These are phyloP conservation scores for Amphiprion percula DNA, from an alignment of 2,113 vertebrate genomes.

Conservation along the genomic window DNA sequence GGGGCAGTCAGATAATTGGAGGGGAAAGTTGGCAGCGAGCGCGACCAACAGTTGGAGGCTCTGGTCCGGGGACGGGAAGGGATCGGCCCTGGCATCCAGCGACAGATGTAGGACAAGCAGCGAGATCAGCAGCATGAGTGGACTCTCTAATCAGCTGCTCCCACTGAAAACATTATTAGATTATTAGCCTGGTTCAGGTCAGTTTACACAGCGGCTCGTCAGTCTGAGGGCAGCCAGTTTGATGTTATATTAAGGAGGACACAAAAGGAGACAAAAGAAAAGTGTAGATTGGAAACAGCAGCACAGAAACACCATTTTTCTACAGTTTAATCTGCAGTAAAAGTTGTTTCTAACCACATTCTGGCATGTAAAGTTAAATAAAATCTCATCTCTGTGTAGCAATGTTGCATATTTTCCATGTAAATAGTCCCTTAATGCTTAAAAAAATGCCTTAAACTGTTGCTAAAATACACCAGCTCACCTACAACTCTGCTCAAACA, in stretches of 20 bases:
- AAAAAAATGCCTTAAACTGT: no score
- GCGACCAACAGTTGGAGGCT: conserved; percentile 57
- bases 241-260: background rate
- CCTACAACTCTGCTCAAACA: no score
- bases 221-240: background rate
- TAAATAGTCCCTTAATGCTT: no score
- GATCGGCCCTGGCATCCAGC: conserved; percentile 55
- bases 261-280: background rate
- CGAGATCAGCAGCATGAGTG: conserved; percentile 45
- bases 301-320: background rate
- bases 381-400: no score
- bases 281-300: background rate
- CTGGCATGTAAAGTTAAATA: no score
- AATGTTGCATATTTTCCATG: no score
- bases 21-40: conserved; percentile 59
- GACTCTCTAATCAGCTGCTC: conserved; percentile 21
- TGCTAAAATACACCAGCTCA: no score
- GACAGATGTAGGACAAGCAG: conserved; percentile 65
- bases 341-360: no score
- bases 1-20: conserved; percentile 39
- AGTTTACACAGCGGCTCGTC: background rate
- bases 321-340: background rate
- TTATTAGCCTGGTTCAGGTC: background rate
- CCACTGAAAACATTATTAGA: background rate
- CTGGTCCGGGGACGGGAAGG: conserved; percentile 62